Conservation (phyloP, 1,140 invertebrate genomes). For the Varroa destructor region DNA sequence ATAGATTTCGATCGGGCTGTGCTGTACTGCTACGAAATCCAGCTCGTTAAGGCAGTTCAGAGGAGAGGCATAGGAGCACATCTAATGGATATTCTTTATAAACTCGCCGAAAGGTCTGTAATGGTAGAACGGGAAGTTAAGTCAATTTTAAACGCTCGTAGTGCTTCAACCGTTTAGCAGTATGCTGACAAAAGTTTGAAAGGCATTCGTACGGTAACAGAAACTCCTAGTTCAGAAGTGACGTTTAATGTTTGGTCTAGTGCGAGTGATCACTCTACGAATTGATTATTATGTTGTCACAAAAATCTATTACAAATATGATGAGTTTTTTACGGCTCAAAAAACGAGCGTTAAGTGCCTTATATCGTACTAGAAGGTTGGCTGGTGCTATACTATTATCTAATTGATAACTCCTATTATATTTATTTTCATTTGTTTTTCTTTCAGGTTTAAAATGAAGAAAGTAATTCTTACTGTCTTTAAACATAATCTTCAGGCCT, state of each 20-base stretch:
- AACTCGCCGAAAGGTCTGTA: constrained; percentile 29
- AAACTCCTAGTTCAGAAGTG: no score
- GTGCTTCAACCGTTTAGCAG: neutral
- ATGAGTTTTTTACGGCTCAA: no score
- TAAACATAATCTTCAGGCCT: constrained; percentile 40
- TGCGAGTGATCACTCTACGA: no score
- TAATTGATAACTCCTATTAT: no score
- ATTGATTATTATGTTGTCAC: no score
- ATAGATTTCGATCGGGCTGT: constrained; percentile 32
- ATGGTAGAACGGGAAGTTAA: neutral
- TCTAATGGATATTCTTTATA: constrained; percentile 34
- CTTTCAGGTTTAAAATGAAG: constrained; percentile 40
- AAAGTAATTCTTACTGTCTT: constrained; percentile 45
- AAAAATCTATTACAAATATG: no score
- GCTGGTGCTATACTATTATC: no score
- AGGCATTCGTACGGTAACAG: no score
- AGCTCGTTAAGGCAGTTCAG: constrained; percentile 32
- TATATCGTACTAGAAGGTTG: no score
- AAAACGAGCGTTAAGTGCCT: no score
- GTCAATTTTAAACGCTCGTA: neutral
- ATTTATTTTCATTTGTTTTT: neutral
- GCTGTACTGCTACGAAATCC: constrained; percentile 37
- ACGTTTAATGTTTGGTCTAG: no score
- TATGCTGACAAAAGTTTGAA: neutral
- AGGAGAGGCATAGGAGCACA: constrained; percentile 34